Evolutionary conservation across 2,113 vertebrate species (phyloP).

Genomic region (Indicator maculatus): DNA sequence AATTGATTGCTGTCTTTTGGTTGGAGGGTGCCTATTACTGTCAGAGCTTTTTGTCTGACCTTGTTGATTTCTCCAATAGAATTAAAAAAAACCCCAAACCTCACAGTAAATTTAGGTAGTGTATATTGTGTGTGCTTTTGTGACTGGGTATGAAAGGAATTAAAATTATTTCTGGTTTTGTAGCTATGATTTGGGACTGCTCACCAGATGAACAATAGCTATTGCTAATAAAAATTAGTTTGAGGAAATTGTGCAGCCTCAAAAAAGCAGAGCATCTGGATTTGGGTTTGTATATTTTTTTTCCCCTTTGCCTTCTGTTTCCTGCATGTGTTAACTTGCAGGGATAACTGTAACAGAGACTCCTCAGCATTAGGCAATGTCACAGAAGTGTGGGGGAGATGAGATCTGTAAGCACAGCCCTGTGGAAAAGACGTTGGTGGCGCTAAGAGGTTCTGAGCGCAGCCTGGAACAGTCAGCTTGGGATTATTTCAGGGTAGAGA

Average conservation of each 20-base stretch:
- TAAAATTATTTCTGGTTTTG: neutral
- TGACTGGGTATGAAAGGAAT: neutral
- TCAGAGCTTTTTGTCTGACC: constrained; percentile 74
- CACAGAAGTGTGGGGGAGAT: constrained; percentile 44
- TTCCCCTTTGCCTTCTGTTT: neutral
- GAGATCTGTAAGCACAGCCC: constrained; percentile 7
- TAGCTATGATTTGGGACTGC: neutral
- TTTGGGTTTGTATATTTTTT: neutral
- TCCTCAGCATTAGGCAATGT: neutral
- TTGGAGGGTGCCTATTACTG: constrained; percentile 77
- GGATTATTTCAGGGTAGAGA: constrained; percentile 42
- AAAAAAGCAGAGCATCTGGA: neutral
- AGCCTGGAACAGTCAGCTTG: constrained; percentile 63
- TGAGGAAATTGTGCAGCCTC: constrained; percentile 20
- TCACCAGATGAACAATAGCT: constrained; percentile 11
- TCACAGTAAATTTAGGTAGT: neutral
- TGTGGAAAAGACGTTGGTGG: constrained; percentile 55
- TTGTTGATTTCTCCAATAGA: constrained; percentile 45
- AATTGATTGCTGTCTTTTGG: constrained; percentile 76
- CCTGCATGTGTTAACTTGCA: constrained; percentile 20
- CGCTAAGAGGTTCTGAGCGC: constrained; percentile 52
- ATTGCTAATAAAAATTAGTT: constrained; percentile 22
- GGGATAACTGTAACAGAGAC: neutral
- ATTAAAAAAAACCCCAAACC: neutral
- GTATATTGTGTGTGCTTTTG: neutral